Conservation (phyloP, 1,140 invertebrate genomes). For the Leguminivora glycinivorella region DNA sequence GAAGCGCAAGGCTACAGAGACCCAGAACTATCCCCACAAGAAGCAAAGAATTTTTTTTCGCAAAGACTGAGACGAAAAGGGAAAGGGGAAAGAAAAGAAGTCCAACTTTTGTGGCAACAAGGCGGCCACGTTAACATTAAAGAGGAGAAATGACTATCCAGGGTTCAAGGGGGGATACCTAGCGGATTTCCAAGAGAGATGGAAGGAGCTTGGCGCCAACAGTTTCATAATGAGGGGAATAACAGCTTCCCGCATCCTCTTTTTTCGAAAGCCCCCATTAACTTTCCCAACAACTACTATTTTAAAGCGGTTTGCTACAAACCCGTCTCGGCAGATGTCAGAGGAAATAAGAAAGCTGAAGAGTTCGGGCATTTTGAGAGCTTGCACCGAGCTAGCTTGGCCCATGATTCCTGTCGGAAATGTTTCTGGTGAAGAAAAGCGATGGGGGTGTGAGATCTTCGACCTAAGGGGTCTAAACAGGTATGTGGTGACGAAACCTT, state of each 20-base stretch:
- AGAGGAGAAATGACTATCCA: conserved; percentile 30
- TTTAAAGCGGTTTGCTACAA: conserved; percentile 32
- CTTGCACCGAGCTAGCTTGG: not conserved
- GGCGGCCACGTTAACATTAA: not conserved
- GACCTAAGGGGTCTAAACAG: conserved; percentile 42
- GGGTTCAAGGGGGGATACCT: conserved; percentile 39
- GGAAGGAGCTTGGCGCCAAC: conserved; percentile 37
- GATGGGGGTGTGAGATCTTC: conserved; percentile 36
- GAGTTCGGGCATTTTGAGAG: conserved; percentile 37
- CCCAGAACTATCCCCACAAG: too few species aligned
- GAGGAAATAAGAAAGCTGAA: conserved; percentile 37
- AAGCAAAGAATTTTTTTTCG: not conserved
- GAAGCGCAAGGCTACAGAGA: not conserved
- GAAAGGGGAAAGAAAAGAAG: not conserved
- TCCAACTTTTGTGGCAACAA: not conserved
- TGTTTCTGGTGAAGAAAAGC: too few species aligned
- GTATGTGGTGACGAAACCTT: conserved; percentile 18
- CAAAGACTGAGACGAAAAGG: not conserved
- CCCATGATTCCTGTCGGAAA: too few species aligned
- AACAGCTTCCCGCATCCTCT: conserved; percentile 41
- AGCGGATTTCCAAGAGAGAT: conserved; percentile 32
- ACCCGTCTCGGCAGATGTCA: conserved; percentile 36
- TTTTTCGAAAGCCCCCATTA: conserved; percentile 39
- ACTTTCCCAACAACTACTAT: conserved; percentile 12
- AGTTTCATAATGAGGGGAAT: conserved; percentile 41